phyloP scores from a whole-genome alignment of 1,140 invertebrate species.

The Sesamia nonagrioides region DNA sequence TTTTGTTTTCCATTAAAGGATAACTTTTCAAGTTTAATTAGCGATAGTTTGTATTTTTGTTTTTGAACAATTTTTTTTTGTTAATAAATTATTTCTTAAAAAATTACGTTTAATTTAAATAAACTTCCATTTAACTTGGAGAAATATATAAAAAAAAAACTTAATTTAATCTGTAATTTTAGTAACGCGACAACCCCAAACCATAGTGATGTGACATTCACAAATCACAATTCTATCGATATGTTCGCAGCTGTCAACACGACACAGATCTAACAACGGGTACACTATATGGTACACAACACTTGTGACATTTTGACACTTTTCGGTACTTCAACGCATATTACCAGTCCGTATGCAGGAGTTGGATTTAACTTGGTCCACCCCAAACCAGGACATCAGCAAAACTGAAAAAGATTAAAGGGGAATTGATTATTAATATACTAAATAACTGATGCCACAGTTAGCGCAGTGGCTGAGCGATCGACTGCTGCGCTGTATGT shows the following conservation, averaged over 20 bases:
- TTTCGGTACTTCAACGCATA: slow-evolving; percentile 39
- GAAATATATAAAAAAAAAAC: too few species aligned
- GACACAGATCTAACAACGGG: slow-evolving; percentile 52
- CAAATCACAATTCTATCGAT: slow-evolving; percentile 59
- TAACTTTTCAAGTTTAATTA: too few species aligned
- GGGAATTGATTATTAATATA: background rate
- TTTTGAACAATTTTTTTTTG: too few species aligned
- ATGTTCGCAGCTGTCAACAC: slow-evolving; percentile 53
- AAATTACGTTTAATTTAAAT: too few species aligned
- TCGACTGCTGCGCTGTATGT: too few species aligned
- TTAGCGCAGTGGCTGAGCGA: too few species aligned
- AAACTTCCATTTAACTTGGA: too few species aligned
- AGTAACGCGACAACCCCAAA: background rate
- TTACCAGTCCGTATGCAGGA: slow-evolving; percentile 85
- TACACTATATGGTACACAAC: slow-evolving; percentile 40
- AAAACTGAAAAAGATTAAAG: slow-evolving; percentile 74
- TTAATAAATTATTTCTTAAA: too few species aligned
- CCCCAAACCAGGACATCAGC: slow-evolving; percentile 85
- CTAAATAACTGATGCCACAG: too few species aligned
- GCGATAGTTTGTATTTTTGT: too few species aligned
- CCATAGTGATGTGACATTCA: slow-evolving; percentile 44
- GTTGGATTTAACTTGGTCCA: slow-evolving; percentile 82
- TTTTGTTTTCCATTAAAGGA: too few species aligned
- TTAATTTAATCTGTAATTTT: background rate
- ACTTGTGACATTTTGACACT: slow-evolving; percentile 22